Percentiles rank a stretch among this genome's conserved stretches.
Evolutionary conservation across 2,888 invertebrate species (phyloP).

Genomic region (Dicyrtomina minuta): DNA sequence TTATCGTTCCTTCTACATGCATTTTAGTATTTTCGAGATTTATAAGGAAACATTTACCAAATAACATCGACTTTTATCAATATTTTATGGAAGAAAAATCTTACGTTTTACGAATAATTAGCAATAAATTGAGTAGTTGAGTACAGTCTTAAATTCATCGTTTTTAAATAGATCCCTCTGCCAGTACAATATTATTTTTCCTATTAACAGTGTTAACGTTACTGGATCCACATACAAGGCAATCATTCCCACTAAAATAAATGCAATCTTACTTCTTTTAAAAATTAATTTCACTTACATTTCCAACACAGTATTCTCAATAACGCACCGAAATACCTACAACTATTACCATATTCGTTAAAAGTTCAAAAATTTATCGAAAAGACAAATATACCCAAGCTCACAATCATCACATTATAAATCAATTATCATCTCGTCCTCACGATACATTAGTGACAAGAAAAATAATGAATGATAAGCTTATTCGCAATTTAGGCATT

Average conservation of each 20-base stretch:
- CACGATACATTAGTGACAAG: constrained; percentile 10
- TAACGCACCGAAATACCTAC: too few relatives aligned
- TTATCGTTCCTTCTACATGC: too few relatives aligned
- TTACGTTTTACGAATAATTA: too few relatives aligned
- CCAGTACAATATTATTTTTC: constrained; percentile 8
- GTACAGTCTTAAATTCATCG: constrained; percentile 22
- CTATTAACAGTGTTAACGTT: not conserved
- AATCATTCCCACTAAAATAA: not conserved
- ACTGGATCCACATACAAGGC: too few relatives aligned
- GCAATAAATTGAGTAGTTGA: constrained; percentile 4
- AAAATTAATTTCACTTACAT: not conserved
- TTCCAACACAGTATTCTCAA: not conserved
- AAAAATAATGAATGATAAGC: constrained; percentile 12
- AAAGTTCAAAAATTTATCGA: not conserved
- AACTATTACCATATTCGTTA: too few relatives aligned
- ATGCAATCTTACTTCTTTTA: not conserved
- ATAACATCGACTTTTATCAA: too few relatives aligned
- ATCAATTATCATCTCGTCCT: not conserved
- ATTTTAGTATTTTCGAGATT: too few relatives aligned
- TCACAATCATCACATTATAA: constrained; percentile 2
- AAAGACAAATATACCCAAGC: not conserved
- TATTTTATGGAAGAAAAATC: too few relatives aligned
- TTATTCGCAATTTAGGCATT: not conserved
- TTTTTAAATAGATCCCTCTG: constrained; percentile 24
- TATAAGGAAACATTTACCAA: too few relatives aligned